Evolutionary conservation across 37 sponge, comb jelly and placozoan species (phyloP).

Genomic region (Aplysina aerophoba): DNA sequence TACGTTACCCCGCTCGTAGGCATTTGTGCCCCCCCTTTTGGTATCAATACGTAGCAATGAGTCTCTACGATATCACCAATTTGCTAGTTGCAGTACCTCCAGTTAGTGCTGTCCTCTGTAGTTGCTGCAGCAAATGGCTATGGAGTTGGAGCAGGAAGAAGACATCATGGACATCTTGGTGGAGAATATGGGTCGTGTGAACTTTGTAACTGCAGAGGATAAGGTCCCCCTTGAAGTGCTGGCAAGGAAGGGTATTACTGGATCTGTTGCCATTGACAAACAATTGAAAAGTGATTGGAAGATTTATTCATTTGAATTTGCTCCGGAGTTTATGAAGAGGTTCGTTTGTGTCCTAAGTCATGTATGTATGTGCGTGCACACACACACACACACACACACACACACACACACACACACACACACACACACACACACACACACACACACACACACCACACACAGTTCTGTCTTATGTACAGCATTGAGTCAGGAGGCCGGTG

Average conservation of each 20-base stretch:
- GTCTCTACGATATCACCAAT: no score
- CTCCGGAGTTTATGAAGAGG: not conserved
- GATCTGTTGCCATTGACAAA: not conserved
- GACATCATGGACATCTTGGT: slow-evolving; percentile 74
- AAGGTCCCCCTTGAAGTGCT: not conserved
- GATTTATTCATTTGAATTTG: slow-evolving; percentile 19
- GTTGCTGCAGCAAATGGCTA: not conserved
- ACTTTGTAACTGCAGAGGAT: slow-evolving; percentile 26
- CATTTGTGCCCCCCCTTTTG: no score
- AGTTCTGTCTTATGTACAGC: not conserved
- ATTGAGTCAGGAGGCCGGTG: slow-evolving; percentile 75
- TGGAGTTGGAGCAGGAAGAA: not conserved
- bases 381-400: slow-evolving; percentile 12
- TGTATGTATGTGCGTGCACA: slow-evolving; percentile 6
- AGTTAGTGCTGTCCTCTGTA: no score
- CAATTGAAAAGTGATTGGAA: slow-evolving; percentile 7
- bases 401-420: slow-evolving; percentile 19
- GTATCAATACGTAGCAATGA: no score
- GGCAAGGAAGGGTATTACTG: not conserved
- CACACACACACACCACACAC: slow-evolving; percentile 32
- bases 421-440: slow-evolving; percentile 13
- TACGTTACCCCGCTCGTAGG: no score
- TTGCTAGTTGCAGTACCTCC: no score
- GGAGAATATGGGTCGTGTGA: slow-evolving; percentile 86
- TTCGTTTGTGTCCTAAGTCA: not conserved